Evolutionary conservation across 2,888 invertebrate genomes (phyloP), one percentile per base, ranked within the genome.

Genomic region (Enchytraeus crypticus): DNA sequence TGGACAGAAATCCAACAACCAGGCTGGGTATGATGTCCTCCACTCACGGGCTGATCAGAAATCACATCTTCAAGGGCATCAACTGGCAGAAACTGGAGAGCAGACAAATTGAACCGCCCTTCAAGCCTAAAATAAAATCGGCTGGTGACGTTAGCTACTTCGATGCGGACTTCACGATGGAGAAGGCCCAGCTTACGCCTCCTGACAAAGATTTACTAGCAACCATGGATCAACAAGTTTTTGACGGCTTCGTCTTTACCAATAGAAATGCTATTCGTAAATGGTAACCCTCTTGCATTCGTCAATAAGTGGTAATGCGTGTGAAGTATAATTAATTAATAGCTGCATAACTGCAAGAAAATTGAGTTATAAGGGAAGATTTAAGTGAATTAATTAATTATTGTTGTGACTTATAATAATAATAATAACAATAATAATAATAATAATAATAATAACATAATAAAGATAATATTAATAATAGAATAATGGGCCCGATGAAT

Each of bases 191-290:
- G 59, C 84, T 97, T 62, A 96, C 95, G 0, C 92, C 92, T 0
- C 89, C 93, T 5, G 95, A 96, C 74, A 88, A 89, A 62, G 88
- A 90, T 66, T 90, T 96, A 58, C 83, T 97, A 34, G 88, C 89
- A 68, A 92, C 93, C 47, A 95, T 97, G 88, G 95, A 97, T 82
- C 96, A 97, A 76, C 87, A 88, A 60, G 90, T 93, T 70, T 98
- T 98, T 83, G 86, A 89, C 76, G 95, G 95, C 68, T 98, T 98
- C 84, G 73, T 72, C 30, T 78, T 75, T 64, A 76, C 77, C 23
- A 73, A 62, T 33, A 47, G 55, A 8, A 34, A 38, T 23, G 11
- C n/a, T n/a, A n/a, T n/a, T n/a, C n/a, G n/a, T n/a, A n/a, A n/a
- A n/a, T n/a, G n/a, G n/a, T n/a, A n/a, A n/a, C n/a, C n/a, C n/a